phyloP scores from a whole-genome alignment of 2,113 vertebrate species.

The Typhlomys cinereus region DNA sequence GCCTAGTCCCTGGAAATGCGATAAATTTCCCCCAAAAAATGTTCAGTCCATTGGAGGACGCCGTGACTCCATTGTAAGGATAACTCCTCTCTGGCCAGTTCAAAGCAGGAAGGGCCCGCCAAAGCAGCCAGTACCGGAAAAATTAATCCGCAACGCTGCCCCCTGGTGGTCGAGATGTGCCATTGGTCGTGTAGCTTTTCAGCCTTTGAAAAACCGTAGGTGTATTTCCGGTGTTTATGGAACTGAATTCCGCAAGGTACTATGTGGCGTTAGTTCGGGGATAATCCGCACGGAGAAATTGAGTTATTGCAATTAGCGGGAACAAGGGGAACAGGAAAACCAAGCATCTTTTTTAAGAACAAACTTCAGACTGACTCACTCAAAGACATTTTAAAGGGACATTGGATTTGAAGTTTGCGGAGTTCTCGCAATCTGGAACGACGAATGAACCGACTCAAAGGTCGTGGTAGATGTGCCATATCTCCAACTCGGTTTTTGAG shows the following conservation, averaged over 20 bases:
- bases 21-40: background rate
- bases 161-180: slow-evolving; percentile 28
- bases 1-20: background rate
- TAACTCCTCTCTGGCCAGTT: background rate
- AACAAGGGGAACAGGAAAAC: background rate
- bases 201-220: background rate
- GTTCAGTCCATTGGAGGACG: too few relatives aligned
- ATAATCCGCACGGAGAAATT: background rate
- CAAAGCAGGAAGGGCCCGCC: too few relatives aligned
- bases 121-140: background rate
- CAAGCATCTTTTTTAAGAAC: background rate
- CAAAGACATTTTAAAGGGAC: background rate
- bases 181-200: slow-evolving; percentile 17
- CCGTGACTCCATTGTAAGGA: background rate
- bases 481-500: background rate
- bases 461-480: background rate
- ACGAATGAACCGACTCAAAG: background rate
- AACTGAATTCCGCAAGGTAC: slow-evolving; percentile 10
- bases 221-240: background rate
- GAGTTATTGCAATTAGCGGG: background rate
- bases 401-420: background rate
- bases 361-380: background rate
- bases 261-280: background rate
- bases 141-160: background rate
- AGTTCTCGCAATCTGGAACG: background rate